Percentiles rank a stretch among this genome's conserved stretches.
Conservation (phyloP, 2,113 vertebrate species). For the Lota lota region DNA sequence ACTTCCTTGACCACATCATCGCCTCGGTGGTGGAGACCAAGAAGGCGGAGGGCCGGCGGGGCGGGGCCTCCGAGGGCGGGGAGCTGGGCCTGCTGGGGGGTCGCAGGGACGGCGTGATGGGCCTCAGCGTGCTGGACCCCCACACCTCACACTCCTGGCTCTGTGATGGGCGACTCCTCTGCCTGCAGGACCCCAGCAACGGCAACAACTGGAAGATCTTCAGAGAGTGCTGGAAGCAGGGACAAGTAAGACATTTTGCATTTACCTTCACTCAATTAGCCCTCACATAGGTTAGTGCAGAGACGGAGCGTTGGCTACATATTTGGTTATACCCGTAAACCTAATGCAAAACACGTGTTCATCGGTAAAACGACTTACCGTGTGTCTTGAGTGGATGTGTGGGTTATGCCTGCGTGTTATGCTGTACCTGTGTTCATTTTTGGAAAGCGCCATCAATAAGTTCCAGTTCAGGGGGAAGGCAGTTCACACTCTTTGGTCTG, state of each 20-base stretch:
- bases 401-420: no score
- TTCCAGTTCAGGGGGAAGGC: no score
- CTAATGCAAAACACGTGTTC: no score
- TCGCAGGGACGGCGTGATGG: slow-evolving; percentile 89
- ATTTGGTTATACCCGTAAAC: no score
- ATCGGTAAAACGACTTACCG: no score
- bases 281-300: no score
- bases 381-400: no score
- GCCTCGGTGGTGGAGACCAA: slow-evolving; percentile 99
- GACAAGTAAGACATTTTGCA: slow-evolving; percentile 90
- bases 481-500: no score
- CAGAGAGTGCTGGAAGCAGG: slow-evolving; percentile 99
- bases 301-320: no score
- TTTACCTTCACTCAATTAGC: no score
- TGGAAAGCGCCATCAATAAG: no score
- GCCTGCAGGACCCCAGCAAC: slow-evolving; percentile 97
- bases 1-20: slow-evolving; percentile 98
- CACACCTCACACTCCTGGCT: slow-evolving; percentile 98
- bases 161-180: slow-evolving; percentile 94
- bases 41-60: slow-evolving; percentile 86
- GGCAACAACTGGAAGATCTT: slow-evolving; percentile 99
- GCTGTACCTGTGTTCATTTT: no score
- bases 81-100: slow-evolving; percentile 81
- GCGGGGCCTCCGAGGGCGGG: slow-evolving; percentile 74
- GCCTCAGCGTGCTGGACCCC: slow-evolving; percentile 92